phyloP scores from a whole-genome alignment of 2,888 invertebrate species.

The Thelaira solivaga region DNA sequence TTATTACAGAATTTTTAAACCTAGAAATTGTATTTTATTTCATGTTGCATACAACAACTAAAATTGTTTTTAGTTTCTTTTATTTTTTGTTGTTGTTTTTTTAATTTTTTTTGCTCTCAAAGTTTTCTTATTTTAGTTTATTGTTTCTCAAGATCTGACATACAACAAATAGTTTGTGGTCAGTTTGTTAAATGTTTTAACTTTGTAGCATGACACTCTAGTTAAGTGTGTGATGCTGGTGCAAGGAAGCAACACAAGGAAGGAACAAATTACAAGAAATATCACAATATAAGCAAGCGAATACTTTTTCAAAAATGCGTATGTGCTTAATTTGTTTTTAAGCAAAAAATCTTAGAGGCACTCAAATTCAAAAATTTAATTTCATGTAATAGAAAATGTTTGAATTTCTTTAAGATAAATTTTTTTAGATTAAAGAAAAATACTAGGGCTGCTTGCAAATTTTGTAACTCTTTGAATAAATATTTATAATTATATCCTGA shows the following conservation, averaged over 20 bases:
- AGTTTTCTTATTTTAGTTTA: constrained; percentile 9
- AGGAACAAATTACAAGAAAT: neutral
- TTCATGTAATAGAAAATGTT: neutral
- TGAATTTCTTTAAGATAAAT: neutral
- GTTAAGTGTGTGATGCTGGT: too few species aligned
- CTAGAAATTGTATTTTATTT: neutral
- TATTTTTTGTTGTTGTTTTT: neutral
- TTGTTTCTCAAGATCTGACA: constrained; percentile 20
- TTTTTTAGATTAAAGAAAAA: neutral
- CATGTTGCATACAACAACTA: constrained; percentile 2
- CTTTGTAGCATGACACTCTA: neutral
- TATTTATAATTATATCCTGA: too few species aligned
- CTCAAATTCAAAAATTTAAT: neutral
- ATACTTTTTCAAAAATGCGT: constrained; percentile 24
- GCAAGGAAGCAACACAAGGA: neutral
- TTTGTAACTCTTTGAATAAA: too few species aligned
- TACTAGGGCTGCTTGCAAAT: too few species aligned
- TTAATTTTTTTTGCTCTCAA: neutral
- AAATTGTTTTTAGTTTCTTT: neutral
- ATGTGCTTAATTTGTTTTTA: neutral
- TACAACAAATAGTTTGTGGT: constrained; percentile 43
- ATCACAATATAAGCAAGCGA: neutral
- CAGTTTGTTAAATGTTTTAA: constrained; percentile 35
- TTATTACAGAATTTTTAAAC: neutral
- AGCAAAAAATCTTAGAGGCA: neutral